Evolutionary conservation across 2,113 vertebrate species (phyloP).

Genomic region (Sapajus apella): DNA sequence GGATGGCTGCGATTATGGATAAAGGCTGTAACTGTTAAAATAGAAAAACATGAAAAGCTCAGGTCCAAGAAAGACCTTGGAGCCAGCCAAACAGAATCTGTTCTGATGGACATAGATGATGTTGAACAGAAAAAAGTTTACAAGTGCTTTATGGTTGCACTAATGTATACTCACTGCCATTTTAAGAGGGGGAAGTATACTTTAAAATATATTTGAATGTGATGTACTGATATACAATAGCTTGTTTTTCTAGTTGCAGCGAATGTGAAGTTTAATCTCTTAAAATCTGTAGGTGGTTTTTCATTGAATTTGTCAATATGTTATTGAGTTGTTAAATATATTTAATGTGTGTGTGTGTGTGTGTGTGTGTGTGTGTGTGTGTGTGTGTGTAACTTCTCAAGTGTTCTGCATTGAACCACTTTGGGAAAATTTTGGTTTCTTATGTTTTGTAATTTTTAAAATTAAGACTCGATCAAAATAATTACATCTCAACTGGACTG

Average conservation of each 20-base stretch:
- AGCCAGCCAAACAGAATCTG: background rate
- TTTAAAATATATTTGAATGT: constrained; percentile 36
- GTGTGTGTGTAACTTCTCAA: constrained; percentile 12
- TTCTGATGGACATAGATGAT: background rate
- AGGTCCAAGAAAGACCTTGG: background rate
- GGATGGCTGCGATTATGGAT: background rate
- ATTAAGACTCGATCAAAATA: constrained; percentile 50
- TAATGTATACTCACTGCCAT: constrained; percentile 72
- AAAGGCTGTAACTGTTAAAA: background rate
- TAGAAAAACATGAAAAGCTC: background rate
- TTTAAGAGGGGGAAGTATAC: background rate
- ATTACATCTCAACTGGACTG: background rate
- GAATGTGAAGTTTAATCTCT: constrained; percentile 2
- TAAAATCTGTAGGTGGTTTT: constrained; percentile 16
- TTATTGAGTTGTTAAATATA: constrained; percentile 56
- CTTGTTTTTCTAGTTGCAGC: constrained; percentile 51
- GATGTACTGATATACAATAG: background rate
- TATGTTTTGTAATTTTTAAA: constrained; percentile 62
- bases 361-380: no score
- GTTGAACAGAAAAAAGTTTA: background rate
- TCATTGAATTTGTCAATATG: constrained; percentile 37
- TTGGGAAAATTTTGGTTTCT: constrained; percentile 11
- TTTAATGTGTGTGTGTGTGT: background rate
- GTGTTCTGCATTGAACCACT: constrained; percentile 40
- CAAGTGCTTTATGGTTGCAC: background rate